phyloP scores from a whole-genome alignment of 2,113 vertebrate species.

The Carettochelys insculpta region DNA sequence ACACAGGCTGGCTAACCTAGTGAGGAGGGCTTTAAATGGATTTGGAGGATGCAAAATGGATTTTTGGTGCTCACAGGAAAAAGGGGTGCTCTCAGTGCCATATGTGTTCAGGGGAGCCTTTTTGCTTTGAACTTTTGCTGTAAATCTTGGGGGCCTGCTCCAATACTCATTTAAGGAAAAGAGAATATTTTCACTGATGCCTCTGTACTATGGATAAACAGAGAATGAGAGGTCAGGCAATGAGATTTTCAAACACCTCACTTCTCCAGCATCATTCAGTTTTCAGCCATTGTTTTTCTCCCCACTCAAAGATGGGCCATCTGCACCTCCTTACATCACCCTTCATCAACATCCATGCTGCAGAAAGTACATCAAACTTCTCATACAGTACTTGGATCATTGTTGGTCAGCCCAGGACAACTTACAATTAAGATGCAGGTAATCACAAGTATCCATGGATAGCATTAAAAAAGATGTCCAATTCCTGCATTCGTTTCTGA shows the following conservation, averaged over 20 bases:
- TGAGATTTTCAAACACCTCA: neutral
- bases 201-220: neutral
- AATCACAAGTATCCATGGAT: constrained; percentile 28
- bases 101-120: neutral
- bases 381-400: neutral
- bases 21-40: too few species aligned
- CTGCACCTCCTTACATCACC: neutral
- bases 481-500: constrained; percentile 36
- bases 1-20: too few species aligned
- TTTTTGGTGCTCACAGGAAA: neutral
- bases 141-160: neutral
- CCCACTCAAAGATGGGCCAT: neutral
- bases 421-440: constrained; percentile 25
- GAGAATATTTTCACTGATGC: neutral
- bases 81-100: neutral
- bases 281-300: neutral
- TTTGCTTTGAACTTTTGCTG: neutral
- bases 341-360: neutral
- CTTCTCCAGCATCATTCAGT: neutral
- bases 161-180: neutral
- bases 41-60: too few species aligned
- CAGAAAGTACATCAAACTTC: neutral
- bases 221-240: neutral
- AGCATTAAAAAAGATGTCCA: constrained; percentile 25
- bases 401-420: neutral